Percentiles rank a stretch among this genome's conserved stretches.
Evolutionary conservation across 1,140 invertebrate species (phyloP).

Genomic region (Drosophila sulfurigaster): DNA sequence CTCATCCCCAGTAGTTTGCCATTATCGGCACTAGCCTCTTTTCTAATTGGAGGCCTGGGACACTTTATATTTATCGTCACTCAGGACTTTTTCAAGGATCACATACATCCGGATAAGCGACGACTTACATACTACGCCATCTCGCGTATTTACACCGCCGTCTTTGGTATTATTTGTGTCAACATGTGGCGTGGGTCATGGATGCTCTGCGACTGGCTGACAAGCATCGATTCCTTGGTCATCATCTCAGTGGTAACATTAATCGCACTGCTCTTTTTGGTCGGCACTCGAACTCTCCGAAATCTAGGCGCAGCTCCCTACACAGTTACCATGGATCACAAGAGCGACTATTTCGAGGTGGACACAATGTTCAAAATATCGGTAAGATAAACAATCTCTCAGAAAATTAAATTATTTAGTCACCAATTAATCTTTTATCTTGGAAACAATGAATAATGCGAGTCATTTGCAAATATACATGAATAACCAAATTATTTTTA

Average conservation of each 20-base stretch:
- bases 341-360: slow-evolving; percentile 91
- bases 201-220: slow-evolving; percentile 90
- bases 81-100: slow-evolving; percentile 88
- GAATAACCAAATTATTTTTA: background rate
- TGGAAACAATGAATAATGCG: background rate
- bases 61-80: slow-evolving; percentile 89
- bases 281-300: slow-evolving; percentile 88
- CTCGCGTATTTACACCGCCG: slow-evolving; percentile 90
- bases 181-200: slow-evolving; percentile 94
- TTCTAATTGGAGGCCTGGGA: slow-evolving; percentile 89
- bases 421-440: too few species aligned
- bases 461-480: background rate
- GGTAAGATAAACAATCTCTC: slow-evolving; percentile 85
- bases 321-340: slow-evolving; percentile 90
- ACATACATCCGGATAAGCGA: slow-evolving; percentile 89
- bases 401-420: background rate
- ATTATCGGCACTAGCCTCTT: slow-evolving; percentile 88
- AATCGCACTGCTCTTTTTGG: slow-evolving; percentile 88
- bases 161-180: slow-evolving; percentile 92
- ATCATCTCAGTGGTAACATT: slow-evolving; percentile 87
- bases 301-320: slow-evolving; percentile 94
- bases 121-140: slow-evolving; percentile 89
- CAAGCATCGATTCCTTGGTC: slow-evolving; percentile 86
- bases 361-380: slow-evolving; percentile 92
- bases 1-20: slow-evolving; percentile 87